Conservation (phyloP, 2,888 invertebrate genomes). For the Aphidius colemani region DNA sequence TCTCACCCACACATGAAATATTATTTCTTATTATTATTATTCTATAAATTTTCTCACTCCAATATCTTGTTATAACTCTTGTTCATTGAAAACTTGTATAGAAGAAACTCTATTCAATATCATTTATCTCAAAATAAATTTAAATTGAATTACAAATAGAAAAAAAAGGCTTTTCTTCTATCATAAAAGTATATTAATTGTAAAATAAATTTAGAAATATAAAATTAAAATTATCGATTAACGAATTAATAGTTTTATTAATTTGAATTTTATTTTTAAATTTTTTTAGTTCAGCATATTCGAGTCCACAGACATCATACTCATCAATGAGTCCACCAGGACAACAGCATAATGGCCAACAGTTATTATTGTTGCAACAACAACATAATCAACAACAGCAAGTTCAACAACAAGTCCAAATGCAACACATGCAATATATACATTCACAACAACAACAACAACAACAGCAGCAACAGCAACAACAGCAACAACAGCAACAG, state of each 20-base stretch:
- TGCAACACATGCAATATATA: constrained; percentile 46
- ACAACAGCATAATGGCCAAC: constrained; percentile 66
- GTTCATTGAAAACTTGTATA: background rate
- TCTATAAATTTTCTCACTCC: constrained; percentile 2
- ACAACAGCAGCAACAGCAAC: constrained; percentile 50
- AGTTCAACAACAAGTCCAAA: constrained; percentile 52
- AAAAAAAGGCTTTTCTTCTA: no score
- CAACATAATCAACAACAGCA: constrained; percentile 54
- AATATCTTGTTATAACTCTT: background rate
- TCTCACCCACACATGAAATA: constrained; percentile 22
- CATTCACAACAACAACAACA: constrained; percentile 48
- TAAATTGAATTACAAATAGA: no score
- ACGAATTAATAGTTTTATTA: constrained; percentile 5
- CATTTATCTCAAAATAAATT: no score
- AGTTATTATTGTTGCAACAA: constrained; percentile 63
- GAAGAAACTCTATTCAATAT: background rate
- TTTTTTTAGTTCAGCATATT: constrained; percentile 56
- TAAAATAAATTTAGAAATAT: background rate
- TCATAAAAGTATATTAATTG: no score
- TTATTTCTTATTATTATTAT: background rate
- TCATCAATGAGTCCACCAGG: constrained; percentile 67
- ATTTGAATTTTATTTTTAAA: constrained; percentile 19
- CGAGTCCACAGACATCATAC: constrained; percentile 62
- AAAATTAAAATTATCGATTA: background rate
- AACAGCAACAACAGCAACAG: no score